Percentiles rank a stretch among this genome's conserved stretches.
Evolutionary conservation across 2,888 invertebrate species (phyloP).

Genomic region (Celastrina argiolus): DNA sequence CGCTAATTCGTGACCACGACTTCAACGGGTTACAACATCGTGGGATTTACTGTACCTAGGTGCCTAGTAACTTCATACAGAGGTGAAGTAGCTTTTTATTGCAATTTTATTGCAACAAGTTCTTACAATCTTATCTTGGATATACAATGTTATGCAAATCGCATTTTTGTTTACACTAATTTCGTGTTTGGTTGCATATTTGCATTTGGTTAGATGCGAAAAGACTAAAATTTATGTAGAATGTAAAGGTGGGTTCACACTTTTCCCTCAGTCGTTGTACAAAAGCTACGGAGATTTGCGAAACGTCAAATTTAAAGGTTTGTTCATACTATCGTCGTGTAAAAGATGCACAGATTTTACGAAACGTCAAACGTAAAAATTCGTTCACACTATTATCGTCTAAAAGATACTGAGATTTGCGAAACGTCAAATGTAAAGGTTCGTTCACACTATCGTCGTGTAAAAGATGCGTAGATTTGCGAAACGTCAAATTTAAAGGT

Average conservation of each 20-base stretch:
- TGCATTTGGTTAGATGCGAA: not conserved
- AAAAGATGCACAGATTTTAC: too few species aligned
- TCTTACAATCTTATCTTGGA: not conserved
- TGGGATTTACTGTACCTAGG: slow-evolving; percentile 10
- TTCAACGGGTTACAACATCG: slow-evolving; percentile 15
- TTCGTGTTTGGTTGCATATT: not conserved
- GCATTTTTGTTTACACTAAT: not conserved
- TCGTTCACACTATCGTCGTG: not conserved
- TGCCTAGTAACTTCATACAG: not conserved
- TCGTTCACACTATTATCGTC: too few species aligned
- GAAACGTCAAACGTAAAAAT: too few species aligned
- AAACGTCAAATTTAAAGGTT: not conserved
- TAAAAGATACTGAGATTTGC: too few species aligned
- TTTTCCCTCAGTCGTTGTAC: too few species aligned
- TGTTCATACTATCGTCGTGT: not conserved
- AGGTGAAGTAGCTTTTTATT: not conserved
- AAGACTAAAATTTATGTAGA: not conserved
- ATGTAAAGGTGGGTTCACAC: too few species aligned
- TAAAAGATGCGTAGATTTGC: too few species aligned
- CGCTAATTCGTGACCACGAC: slow-evolving; percentile 22
- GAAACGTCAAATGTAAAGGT: not conserved
- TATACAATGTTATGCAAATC: not conserved
- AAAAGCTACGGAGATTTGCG: too few species aligned
- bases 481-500: too few species aligned
- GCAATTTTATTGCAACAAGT: not conserved